Base-by-base conservation (phyloP, 2,113 vertebrate species). In the Gasterosteus nipponicus region DNA sequence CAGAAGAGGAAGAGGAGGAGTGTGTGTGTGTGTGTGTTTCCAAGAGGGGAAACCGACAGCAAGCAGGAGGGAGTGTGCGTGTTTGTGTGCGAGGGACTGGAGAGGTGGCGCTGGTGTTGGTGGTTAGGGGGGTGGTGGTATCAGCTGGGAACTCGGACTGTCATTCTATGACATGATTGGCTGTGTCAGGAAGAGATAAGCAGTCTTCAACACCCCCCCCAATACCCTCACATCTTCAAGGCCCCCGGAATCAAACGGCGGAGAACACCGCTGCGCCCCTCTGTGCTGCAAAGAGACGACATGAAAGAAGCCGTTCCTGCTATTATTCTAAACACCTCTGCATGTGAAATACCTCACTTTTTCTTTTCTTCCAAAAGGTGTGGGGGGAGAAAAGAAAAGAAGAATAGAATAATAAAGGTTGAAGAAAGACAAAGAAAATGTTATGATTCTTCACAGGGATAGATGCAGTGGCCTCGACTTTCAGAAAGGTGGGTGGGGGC, bases 281-380 rank as follows among this genome's bases (percentile, higher is more conserved):
- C 75, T 57, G 75, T 81, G n/a, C 85, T 87, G 87, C 86, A 87
- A 87, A 84, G 87, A 88, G 73, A 85, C 77, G 51, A 87, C 90
- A 92, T 91, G 83, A 91, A 91, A 92, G 87, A 65, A 81, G 78
- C 66, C 75, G 85, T 87, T 89, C 83, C 86, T 69, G 80, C 90
- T 86, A 89, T 92, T 90, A 91, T 90, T 90, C 87, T 80, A 88
- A 89, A 92, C 83, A 90, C 89, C 89, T 84, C 83, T 83, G 86
- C 88, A 87, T 84, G 89, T 87, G 86, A 87, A 89, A 89, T 76
- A 80, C 79, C 86, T 82, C 77, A 73, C 86, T 67, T 74, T 79
- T 66, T 53, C 35, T 71, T 79, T 69, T 42, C 15, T 8, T 18
- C 2, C 10, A 31, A 58, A 59, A 8, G 31, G 44, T 10, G 29